Percentiles rank a stretch among this genome's conserved stretches.
phyloP scores from a whole-genome alignment of 2,113 vertebrate species.

The Setophaga petechia region DNA sequence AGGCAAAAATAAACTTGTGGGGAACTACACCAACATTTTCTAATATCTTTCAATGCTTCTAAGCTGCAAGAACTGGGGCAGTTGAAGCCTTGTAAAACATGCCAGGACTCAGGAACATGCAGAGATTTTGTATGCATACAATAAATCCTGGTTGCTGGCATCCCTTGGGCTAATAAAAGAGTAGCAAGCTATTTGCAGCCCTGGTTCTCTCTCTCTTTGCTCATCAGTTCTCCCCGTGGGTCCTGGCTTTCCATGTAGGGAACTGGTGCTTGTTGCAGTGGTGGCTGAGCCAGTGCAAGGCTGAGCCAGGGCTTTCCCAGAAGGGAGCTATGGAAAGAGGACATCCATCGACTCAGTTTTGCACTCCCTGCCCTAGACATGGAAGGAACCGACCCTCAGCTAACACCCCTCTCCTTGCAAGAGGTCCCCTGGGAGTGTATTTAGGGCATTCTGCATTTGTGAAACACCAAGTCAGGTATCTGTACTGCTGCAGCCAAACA shows the following conservation, averaged over 20 bases:
- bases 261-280: background rate
- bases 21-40: background rate
- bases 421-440: background rate
- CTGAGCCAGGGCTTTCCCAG: background rate
- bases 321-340: background rate
- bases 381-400: accelerated
- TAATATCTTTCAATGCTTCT: background rate
- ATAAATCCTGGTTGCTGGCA: background rate
- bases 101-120: background rate
- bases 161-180: background rate
- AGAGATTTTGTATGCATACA: background rate
- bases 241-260: background rate
- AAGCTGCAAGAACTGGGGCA: background rate
- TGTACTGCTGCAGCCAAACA: background rate
- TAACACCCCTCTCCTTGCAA: background rate
- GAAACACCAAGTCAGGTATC: background rate
- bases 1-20: too few relatives aligned
- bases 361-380: background rate
- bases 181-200: background rate
- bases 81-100: background rate
- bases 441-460: background rate
- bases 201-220: background rate
- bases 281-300: background rate
- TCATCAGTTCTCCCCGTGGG: background rate
- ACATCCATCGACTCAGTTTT: background rate